Evolutionary conservation across 2,797 vertebrate genomes (phyloP).

Genomic region (Gallirallus australis): DNA sequence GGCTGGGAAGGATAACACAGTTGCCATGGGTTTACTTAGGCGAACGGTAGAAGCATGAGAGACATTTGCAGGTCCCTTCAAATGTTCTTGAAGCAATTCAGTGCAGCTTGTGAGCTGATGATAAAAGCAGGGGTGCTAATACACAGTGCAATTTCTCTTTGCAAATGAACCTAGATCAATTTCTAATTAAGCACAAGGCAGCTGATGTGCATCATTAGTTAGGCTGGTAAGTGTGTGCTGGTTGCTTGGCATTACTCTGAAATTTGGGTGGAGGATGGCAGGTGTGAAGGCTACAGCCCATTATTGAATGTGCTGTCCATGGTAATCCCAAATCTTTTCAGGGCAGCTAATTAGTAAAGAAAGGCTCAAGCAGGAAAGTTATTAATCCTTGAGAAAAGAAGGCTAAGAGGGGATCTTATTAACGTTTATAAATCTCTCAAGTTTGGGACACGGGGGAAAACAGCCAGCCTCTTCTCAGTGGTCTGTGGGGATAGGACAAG

Average conservation of each 20-base stretch:
- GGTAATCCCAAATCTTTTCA: neutral
- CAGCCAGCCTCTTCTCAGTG: too few relatives aligned
- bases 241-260: neutral
- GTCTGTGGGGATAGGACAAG: too few relatives aligned
- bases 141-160: neutral
- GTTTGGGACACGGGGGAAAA: too few relatives aligned
- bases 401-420: too few relatives aligned
- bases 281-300: neutral
- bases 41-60: neutral
- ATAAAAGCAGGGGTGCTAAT: neutral
- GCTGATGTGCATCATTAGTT: too few relatives aligned
- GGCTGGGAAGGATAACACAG: neutral
- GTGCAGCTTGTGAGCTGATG: neutral
- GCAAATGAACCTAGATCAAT: neutral
- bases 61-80: neutral
- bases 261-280: neutral
- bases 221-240: accelerated
- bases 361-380: neutral
- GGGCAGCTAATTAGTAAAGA: neutral
- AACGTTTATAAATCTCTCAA: too few relatives aligned
- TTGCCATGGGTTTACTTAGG: neutral
- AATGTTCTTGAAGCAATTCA: neutral
- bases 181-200: neutral
- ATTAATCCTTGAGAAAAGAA: neutral
- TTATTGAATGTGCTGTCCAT: accelerated